phyloP scores from a whole-genome alignment of 2,113 vertebrate genomes.

The Carollia perspicillata region DNA sequence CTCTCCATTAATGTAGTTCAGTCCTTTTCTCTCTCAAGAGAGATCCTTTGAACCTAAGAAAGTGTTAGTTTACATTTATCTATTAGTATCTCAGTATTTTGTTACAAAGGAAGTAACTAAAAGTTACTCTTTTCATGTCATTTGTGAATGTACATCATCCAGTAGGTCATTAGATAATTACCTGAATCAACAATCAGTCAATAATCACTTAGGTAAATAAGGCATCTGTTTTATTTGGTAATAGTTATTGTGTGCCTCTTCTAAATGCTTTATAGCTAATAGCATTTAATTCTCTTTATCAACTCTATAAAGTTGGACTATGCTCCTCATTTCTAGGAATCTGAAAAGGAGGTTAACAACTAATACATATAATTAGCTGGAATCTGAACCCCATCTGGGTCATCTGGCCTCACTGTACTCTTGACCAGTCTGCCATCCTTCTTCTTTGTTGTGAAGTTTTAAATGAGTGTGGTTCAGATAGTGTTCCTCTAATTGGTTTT shows the following conservation, averaged over 20 bases:
- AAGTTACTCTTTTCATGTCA: neutral
- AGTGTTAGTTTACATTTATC: constrained; percentile 37
- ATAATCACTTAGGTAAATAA: neutral
- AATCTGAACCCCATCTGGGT: neutral
- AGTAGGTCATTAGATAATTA: neutral
- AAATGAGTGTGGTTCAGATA: neutral
- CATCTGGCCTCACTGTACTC: no score
- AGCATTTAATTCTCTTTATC: neutral
- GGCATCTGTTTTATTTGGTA: neutral
- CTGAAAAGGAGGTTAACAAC: neutral
- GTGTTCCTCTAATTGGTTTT: neutral
- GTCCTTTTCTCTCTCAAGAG: constrained; percentile 31
- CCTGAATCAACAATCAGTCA: neutral
- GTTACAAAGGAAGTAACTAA: neutral
- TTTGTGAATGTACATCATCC: neutral
- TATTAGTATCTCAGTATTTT: neutral
- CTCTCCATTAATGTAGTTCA: neutral
- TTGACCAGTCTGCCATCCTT: no score
- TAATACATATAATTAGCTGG: neutral
- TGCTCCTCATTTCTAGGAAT: neutral
- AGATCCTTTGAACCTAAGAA: constrained; percentile 43
- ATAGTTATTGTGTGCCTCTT: neutral
- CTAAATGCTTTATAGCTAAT: neutral
- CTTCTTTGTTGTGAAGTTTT: neutral
- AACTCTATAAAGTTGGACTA: fast-evolving